phyloP scores from a whole-genome alignment of 2,797 vertebrate species.

The Bovichtus diacanthus region DNA sequence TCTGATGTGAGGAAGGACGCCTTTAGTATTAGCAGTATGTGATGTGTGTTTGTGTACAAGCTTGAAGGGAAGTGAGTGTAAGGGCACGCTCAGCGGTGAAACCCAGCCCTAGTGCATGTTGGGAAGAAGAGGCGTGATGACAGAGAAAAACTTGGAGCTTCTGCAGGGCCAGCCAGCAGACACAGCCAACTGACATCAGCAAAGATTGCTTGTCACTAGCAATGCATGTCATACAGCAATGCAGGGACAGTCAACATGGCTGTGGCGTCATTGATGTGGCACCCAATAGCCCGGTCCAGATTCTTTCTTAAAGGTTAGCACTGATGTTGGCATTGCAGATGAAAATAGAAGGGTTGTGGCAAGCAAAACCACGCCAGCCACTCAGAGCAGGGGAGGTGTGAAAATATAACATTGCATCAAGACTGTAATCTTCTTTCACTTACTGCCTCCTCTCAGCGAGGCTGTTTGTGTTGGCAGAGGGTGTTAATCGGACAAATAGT shows the following conservation, averaged over 20 bases:
- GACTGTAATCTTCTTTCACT: conserved; percentile 71
- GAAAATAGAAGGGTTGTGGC: conserved; percentile 67
- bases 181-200: conserved; percentile 73
- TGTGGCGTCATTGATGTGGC: conserved; percentile 69
- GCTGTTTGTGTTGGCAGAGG: conserved; percentile 67
- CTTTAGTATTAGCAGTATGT: conserved; percentile 26
- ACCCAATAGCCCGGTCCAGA: conserved; percentile 60
- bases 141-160: conserved; percentile 68
- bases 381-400: conserved; percentile 59
- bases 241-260: conserved; percentile 62
- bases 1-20: conserved; percentile 51
- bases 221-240: conserved; percentile 68
- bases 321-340: conserved; percentile 61
- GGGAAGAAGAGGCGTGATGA: conserved; percentile 74
- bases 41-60: conserved; percentile 37
- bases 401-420: conserved; percentile 69
- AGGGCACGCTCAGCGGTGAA: conserved; percentile 60
- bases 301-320: conserved; percentile 72
- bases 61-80: conserved; percentile 56
- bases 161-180: conserved; percentile 70
- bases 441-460: conserved; percentile 54
- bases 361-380: conserved; percentile 46
- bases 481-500: conserved; percentile 71
- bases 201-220: conserved; percentile 78
- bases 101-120: conserved; percentile 71